phyloP scores from a whole-genome alignment of 2,888 invertebrate species.

The Dinocampus coccinellae region DNA sequence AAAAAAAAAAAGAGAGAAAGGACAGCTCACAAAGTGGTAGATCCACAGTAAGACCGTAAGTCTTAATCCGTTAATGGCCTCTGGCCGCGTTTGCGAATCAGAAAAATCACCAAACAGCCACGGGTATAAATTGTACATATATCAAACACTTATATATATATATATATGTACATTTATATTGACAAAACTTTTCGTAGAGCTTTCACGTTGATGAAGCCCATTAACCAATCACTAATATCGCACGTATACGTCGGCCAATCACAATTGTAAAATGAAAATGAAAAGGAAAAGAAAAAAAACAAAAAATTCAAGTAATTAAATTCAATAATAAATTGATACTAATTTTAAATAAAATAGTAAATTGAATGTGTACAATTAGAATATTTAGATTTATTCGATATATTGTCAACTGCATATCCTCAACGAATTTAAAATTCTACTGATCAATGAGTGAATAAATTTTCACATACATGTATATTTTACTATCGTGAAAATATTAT shows the following conservation, averaged over 20 bases:
- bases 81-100: slow-evolving; percentile 34
- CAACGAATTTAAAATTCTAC: slow-evolving; percentile 29
- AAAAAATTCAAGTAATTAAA: too few relatives aligned
- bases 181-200: slow-evolving; percentile 27
- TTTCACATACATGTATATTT: background rate
- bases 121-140: slow-evolving; percentile 14
- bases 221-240: background rate
- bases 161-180: background rate
- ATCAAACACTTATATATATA: slow-evolving; percentile 7
- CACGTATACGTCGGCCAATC: background rate
- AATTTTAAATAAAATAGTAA: too few relatives aligned
- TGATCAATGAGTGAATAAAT: background rate
- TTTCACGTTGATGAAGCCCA: slow-evolving; percentile 25
- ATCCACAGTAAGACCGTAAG: slow-evolving; percentile 28
- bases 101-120: slow-evolving; percentile 29
- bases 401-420: slow-evolving; percentile 38
- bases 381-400: too few relatives aligned
- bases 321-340: too few relatives aligned
- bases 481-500: background rate
- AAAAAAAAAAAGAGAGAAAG: background rate
- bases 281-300: too few relatives aligned
- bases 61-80: slow-evolving; percentile 40
- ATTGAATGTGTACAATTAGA: too few relatives aligned
- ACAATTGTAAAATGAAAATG: background rate
- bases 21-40: slow-evolving; percentile 24